Percentiles rank a stretch among this genome's conserved stretches.
phyloP scores from a whole-genome alignment of 2,797 vertebrate genomes.

The Hypotaenidia okinawae region DNA sequence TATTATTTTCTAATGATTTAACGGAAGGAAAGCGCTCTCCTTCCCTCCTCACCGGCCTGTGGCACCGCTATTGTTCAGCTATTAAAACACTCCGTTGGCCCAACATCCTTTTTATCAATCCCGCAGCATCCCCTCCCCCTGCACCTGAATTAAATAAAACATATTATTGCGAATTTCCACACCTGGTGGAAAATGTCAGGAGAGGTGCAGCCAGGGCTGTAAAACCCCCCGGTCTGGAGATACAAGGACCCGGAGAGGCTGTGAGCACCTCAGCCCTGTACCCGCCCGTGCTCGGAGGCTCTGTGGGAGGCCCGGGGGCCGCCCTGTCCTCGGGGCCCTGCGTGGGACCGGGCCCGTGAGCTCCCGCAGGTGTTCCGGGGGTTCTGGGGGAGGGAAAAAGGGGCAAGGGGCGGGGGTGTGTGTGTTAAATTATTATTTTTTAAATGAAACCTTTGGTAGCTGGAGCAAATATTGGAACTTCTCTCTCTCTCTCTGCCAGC shows the following conservation, averaged over 20 bases:
- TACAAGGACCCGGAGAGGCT: neutral
- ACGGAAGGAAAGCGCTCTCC: neutral
- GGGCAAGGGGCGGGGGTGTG: neutral
- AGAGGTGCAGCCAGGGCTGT: neutral
- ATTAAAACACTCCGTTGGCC: neutral
- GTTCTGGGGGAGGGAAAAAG: neutral
- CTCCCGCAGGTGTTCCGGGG: neutral
- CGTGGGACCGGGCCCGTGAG: neutral
- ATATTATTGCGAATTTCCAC: neutral
- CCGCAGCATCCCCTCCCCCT: neutral
- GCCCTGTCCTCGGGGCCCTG: neutral
- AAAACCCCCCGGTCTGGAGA: neutral
- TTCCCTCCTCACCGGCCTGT: neutral
- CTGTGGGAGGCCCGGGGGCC: neutral
- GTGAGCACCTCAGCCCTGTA: neutral
- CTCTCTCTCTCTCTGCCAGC: constrained; percentile 70
- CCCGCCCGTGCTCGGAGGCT: neutral
- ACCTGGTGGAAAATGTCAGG: neutral
- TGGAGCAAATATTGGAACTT: constrained; percentile 67
- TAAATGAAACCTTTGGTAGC: constrained; percentile 37
- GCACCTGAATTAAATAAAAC: neutral
- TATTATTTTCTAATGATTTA: neutral
- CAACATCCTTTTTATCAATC: neutral
- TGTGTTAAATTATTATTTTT: neutral
- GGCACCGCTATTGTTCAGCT: constrained; percentile 57